Evolutionary conservation across 1,140 invertebrate genomes (phyloP), one percentile per base, ranked within the genome.

Genomic region (Teleogryllus occipitalis): DNA sequence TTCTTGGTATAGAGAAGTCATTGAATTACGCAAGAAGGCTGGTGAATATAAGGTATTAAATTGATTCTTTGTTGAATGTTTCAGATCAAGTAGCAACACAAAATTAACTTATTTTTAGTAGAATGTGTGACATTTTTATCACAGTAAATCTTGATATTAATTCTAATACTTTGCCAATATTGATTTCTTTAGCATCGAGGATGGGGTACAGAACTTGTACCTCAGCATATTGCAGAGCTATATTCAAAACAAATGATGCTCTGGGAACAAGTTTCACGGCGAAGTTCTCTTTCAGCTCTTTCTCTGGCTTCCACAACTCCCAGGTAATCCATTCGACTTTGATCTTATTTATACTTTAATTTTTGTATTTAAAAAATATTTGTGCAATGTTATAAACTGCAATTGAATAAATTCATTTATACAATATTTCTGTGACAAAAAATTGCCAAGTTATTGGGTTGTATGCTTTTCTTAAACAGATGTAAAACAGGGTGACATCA

Each of bases 11-110:
- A 90, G 90, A 82, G 93, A 95, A 86, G 94, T 96, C 48, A 21
- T 95, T 83, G 95, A 96, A 87, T 89, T 96, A 81, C 91, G 95
- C 83, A 95, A 95, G 86, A 94, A 96, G 86, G 95, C 95, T 85
- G 95, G 94, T 83, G 94, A 96, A 87, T 97, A 97, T 87, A 96
- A 96, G 91, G 94, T 95, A 89, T 87, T 87, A 83, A 74, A 65
- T 12, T 73, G 49, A 74, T n/a, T 18, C 22, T 76, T 76, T 18
- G 7, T 39, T 39, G 27, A 39, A 39, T 39, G 27, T 39, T 39
- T 39, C 5, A 39, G 27, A 39, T 39, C 27, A 39, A 39, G 27
- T n/a, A n/a, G n/a, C n/a, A n/a, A n/a, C n/a, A n/a, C n/a, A n/a
- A n/a, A 72, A n/a, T n/a, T 2, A 72, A 15, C 65, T 6, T 6